Percentiles rank a stretch among this genome's conserved stretches.
Conservation (phyloP, 2,888 invertebrate genomes). For the Netelia melanura region DNA sequence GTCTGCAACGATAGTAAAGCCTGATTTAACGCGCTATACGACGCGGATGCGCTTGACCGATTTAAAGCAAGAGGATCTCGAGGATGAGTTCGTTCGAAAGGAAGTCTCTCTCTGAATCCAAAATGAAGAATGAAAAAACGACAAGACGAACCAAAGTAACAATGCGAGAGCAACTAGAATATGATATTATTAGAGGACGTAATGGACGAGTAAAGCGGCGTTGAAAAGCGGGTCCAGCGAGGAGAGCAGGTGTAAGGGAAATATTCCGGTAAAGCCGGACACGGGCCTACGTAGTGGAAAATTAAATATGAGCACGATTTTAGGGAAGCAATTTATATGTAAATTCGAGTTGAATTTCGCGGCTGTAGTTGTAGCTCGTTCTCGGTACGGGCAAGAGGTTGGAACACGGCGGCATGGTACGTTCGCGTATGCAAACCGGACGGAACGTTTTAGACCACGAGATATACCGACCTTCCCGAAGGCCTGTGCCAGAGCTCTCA, state of each 20-base stretch:
- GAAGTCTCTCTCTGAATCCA: background rate
- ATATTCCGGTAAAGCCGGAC: slow-evolving; percentile 59
- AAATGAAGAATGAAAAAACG: slow-evolving; percentile 7
- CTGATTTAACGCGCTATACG: slow-evolving; percentile 75
- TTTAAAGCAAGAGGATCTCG: slow-evolving; percentile 71
- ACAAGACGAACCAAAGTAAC: background rate
- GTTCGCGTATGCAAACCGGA: slow-evolving; percentile 6
- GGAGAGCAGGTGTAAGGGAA: slow-evolving; percentile 60
- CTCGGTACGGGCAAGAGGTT: slow-evolving; percentile 1
- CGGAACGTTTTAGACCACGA: slow-evolving; percentile 13
- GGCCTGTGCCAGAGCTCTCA: background rate
- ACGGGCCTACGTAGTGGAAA: slow-evolving; percentile 74
- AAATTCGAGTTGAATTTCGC: slow-evolving; percentile 70
- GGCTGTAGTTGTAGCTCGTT: slow-evolving; percentile 45
- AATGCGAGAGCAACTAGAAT: slow-evolving; percentile 4
- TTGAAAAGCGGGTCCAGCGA: slow-evolving; percentile 60
- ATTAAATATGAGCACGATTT: slow-evolving; percentile 83
- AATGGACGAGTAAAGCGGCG: slow-evolving; percentile 52
- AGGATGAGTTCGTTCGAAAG: slow-evolving; percentile 1
- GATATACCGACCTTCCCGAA: background rate
- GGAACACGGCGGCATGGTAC: background rate
- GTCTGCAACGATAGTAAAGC: slow-evolving; percentile 67
- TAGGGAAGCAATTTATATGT: slow-evolving; percentile 82
- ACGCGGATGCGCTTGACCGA: slow-evolving; percentile 74
- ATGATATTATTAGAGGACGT: slow-evolving; percentile 41